Conservation (phyloP, 2,113 vertebrate species). For the Colistium nudipinnis region DNA sequence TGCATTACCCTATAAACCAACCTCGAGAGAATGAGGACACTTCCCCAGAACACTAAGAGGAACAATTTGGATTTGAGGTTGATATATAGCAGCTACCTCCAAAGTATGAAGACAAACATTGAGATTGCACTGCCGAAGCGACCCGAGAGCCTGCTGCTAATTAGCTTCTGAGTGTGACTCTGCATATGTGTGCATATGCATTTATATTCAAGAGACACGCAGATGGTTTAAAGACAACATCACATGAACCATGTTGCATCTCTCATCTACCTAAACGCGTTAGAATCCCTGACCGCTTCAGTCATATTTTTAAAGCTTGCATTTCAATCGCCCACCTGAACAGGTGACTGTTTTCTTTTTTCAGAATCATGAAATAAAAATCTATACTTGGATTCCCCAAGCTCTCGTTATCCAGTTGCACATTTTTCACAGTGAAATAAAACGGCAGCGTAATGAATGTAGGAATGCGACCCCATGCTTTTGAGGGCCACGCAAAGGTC, state of each 20-base stretch:
- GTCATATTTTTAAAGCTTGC: conserved; percentile 24
- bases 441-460: conserved; percentile 67
- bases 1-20: conserved; percentile 50
- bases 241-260: conserved; percentile 37
- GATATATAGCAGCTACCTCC: conserved; percentile 42
- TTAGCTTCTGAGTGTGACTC: conserved; percentile 23
- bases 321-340: conserved; percentile 49
- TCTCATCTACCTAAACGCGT: conserved; percentile 24
- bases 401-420: conserved; percentile 74
- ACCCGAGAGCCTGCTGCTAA: conserved; percentile 45
- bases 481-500: conserved; percentile 68
- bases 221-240: conserved; percentile 38
- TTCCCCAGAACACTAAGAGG: conserved; percentile 12
- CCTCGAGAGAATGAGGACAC: conserved; percentile 36
- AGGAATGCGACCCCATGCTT: conserved; percentile 70
- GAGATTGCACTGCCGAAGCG: conserved; percentile 20
- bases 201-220: conserved; percentile 20
- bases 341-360: conserved; percentile 70
- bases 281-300: conserved; percentile 27
- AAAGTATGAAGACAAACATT: conserved; percentile 42
- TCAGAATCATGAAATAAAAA: conserved; percentile 72
- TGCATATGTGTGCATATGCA: conserved; percentile 27
- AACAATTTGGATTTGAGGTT: conserved; percentile 42
- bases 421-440: conserved; percentile 72
- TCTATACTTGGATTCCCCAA: conserved; percentile 69